Conservation (phyloP, 1,140 invertebrate species). For the Apis cerana region DNA sequence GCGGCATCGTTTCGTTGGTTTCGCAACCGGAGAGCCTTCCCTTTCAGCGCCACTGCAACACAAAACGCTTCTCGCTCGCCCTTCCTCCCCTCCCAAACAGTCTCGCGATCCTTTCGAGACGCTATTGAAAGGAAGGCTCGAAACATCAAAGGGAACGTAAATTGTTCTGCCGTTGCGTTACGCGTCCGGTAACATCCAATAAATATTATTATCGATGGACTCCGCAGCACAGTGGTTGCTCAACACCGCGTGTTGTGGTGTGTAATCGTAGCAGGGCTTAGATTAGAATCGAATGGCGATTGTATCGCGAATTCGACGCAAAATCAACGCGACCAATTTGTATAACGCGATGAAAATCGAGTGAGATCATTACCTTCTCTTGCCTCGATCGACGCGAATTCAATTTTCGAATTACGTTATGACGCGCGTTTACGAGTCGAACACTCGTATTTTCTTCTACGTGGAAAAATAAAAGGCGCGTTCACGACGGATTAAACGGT, state of each 20-base stretch:
- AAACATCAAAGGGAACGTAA: constrained; percentile 55
- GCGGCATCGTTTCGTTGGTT: constrained; percentile 59
- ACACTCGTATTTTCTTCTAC: no score
- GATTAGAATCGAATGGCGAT: no score
- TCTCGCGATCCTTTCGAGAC: constrained; percentile 54
- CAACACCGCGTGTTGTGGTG: no score
- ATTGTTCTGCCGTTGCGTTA: constrained; percentile 51
- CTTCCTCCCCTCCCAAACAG: constrained; percentile 25
- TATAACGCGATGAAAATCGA: no score
- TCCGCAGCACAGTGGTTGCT: background rate
- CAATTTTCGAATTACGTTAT: no score
- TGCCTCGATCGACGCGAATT: no score
- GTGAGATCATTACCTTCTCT: no score
- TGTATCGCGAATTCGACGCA: no score
- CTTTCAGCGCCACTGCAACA: constrained; percentile 47
- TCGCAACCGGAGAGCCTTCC: constrained; percentile 54
- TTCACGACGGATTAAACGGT: constrained; percentile 1
- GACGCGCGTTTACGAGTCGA: no score
- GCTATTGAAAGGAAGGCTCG: constrained; percentile 15
- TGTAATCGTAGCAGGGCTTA: no score
- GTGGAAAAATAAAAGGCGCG: no score
- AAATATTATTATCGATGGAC: constrained; percentile 44
- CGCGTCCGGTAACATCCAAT: constrained; percentile 50
- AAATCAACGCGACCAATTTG: background rate
- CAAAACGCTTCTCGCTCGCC: constrained; percentile 34